phyloP scores from a whole-genome alignment of 2,113 vertebrate species.

The Prolemur simus region DNA sequence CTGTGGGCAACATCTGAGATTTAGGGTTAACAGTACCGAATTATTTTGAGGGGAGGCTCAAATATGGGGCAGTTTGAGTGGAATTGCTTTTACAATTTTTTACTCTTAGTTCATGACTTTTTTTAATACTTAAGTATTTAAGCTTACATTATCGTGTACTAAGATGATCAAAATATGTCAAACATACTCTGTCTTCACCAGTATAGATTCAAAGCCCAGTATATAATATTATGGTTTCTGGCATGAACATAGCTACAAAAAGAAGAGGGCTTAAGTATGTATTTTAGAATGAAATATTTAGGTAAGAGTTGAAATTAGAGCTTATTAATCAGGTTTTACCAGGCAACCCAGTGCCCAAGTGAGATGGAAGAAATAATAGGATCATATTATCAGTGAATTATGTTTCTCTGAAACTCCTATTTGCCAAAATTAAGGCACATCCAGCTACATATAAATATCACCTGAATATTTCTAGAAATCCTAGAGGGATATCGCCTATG shows the following conservation, averaged over 20 bases:
- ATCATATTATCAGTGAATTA: not conserved
- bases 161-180: not conserved
- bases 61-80: not conserved
- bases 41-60: not conserved
- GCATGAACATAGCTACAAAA: not conserved
- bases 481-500: not conserved
- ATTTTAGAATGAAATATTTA: not conserved
- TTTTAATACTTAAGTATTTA: not conserved
- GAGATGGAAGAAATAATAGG: not conserved
- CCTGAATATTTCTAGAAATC: not conserved
- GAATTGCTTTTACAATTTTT: not conserved
- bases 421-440: not conserved
- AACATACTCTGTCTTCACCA: not conserved
- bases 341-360: not conserved
- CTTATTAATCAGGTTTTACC: not conserved
- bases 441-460: not conserved
- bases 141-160: not conserved
- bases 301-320: not conserved
- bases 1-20: not conserved
- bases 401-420: not conserved
- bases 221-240: not conserved
- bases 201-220: not conserved
- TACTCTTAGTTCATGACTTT: not conserved
- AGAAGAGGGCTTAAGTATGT: not conserved
- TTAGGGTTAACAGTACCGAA: not conserved